Base-by-base conservation (phyloP, 1,140 invertebrate genomes). In the Microplitis mediator region DNA sequence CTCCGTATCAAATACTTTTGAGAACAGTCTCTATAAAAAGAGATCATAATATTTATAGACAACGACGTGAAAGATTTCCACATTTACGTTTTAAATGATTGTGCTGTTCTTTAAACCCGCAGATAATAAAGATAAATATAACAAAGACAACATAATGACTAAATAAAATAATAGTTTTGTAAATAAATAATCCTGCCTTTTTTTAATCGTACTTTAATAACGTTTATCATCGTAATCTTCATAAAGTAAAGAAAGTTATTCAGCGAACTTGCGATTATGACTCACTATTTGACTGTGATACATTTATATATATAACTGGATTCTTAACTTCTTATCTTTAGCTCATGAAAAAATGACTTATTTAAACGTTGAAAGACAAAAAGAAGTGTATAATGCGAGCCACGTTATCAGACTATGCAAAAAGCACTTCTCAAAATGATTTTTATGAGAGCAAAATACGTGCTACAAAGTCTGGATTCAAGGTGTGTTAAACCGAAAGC, bases 381-480 rank as follows among this genome's bases (percentile, higher is more conserved):
- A 14, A 45, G 23, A 14, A 34, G 67, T 16, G 0, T 60, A 51
- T 50, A 13, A 45, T 61, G 35, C 45, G 62, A 45, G 23, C 62
- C 68, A 5, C 23, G 4, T 69, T 81, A 81, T 81, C 77, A 65
- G 74, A 31, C 31, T 78, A 76, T 74, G 76, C 64, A 78, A 76
- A 78, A 76, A 77, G 77, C 75, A 77, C 70, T 80, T 79, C 75
- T 76, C 68, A 72, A 80, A 79, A 80, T 77, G 76, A 72, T 56
- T 65, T 69, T 70, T 58, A 68, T 64, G 39, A 45, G 39, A 45
- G 6, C 4, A 45, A 45, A 3, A 45, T 45, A 45, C 39, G 5
- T 45, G 39, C 5, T 6, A 3, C 39, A 45, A 2, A 45, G 39
- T 45, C 8, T 9, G 11, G 39, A 11, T 5, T 45, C 14, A 68